These are phyloP conservation scores for Ctenomys sociabilis DNA, from an alignment of 2,113 vertebrate species.

Conservation along the genomic window DNA sequence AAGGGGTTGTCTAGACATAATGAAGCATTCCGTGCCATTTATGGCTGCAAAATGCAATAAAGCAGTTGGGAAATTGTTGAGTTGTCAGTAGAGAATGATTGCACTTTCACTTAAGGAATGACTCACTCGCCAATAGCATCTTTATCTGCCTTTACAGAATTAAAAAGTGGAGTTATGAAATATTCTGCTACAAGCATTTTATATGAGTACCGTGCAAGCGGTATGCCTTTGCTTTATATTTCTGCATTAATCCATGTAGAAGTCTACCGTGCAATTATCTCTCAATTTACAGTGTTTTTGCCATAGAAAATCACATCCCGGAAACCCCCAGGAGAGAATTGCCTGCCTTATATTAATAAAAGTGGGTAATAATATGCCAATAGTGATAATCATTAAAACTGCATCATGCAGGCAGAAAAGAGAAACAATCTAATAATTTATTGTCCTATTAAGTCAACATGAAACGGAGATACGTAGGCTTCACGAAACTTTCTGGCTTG, in stretches of 20 bases:
- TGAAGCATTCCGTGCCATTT: accelerated
- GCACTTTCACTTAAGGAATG: accelerated
- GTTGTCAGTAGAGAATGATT: not conserved
- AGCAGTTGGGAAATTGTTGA: too few relatives aligned
- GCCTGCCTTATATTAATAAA: not conserved
- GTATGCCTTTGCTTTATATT: accelerated
- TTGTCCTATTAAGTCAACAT: not conserved
- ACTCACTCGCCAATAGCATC: too few relatives aligned
- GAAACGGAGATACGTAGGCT: not conserved
- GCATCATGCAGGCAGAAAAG: accelerated
- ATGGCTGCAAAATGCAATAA: not conserved
- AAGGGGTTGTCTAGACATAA: accelerated
- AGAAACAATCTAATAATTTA: too few relatives aligned
- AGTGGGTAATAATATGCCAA: not conserved
- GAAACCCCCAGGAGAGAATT: not conserved
- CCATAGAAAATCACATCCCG: not conserved
- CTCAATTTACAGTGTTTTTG: not conserved
- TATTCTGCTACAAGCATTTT: too few relatives aligned
- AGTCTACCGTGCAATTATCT: too few relatives aligned
- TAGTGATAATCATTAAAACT: not conserved
- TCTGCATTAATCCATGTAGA: too few relatives aligned
- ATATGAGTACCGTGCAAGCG: accelerated
- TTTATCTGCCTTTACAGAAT: too few relatives aligned
- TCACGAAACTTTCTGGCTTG: accelerated
- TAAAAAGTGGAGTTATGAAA: accelerated